Evolutionary conservation across 2,113 vertebrate species (phyloP), one percentile per base, ranked within the genome.

Genomic region (Girardinichthys multiradiatus): DNA sequence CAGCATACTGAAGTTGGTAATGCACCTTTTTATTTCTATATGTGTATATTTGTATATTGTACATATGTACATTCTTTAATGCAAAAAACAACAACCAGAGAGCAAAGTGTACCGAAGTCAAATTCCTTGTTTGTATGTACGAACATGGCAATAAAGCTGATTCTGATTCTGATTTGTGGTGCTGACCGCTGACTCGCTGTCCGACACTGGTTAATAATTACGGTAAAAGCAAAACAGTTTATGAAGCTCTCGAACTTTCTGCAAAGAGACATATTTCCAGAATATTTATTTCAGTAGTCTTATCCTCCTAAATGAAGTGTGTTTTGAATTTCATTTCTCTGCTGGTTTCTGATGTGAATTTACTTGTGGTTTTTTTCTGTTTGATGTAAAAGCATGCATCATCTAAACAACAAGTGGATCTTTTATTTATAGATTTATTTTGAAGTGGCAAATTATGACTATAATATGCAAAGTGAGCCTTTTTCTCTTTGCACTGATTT

Each of bases 171-270:
- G n/a, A n/a, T n/a, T 65, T 48, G 57, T 8, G 27, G 17, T 31
- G 77, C 71, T 66, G 73, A 72, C 69, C 1, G 64, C 85, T 86
- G 79, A 90, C 86, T 90, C 85, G 74, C 81, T 71, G 73, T 85
- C 81, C 24, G 15, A 75, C 17, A 0, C 39, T 72, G 35, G 37
- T 90, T 74, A 85, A 86, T 85, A 75, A 85, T 89, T 72, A n/a
- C n/a, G n/a, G n/a, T n/a, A n/a, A 89, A 82, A 58, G 4, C 54
- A 57, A 74, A 77, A 71, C 65, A 57, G 70, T 75, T 83, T 64
- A 21, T 48, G 76, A 51, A 70, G 28, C 27, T 3, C 30, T 76
- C 57, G 26, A 63, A 45, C 68, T 39, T 79, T 76, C 61, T 72
- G 27, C 48, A 2, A 10, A 27, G 31, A 30, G 61, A 71, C 0